Conservation (phyloP, 2,888 invertebrate genomes). For the Proisotoma minuta region DNA sequence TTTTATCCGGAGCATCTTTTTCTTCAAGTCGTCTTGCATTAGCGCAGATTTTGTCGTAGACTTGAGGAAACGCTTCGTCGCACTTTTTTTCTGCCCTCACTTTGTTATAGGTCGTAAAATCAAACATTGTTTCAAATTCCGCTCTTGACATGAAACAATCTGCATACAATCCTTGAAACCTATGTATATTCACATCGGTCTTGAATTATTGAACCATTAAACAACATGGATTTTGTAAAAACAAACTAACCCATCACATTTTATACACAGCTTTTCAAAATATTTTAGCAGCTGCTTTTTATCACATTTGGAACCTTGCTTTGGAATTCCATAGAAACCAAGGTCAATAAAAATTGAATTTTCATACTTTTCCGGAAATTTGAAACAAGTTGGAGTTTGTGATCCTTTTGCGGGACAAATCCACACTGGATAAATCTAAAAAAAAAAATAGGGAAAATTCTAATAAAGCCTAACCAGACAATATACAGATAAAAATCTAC, state of each 20-base stretch:
- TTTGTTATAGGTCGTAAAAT: slow-evolving; percentile 54
- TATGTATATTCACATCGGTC: neutral
- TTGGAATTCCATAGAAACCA: neutral
- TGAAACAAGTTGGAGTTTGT: neutral
- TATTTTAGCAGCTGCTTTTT: neutral
- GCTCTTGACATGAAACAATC: slow-evolving; percentile 55
- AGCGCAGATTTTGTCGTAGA: slow-evolving; percentile 54
- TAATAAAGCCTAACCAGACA: no score
- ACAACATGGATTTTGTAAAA: neutral
- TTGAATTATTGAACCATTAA: neutral
- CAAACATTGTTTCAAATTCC: slow-evolving; percentile 57
- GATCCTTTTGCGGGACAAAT: neutral
- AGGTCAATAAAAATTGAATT: neutral
- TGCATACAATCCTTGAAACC: slow-evolving; percentile 58
- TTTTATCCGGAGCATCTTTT: neutral
- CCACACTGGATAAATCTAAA: neutral
- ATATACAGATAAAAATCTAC: no score
- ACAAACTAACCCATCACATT: neutral
- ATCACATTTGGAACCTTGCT: neutral
- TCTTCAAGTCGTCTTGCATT: slow-evolving; percentile 29
- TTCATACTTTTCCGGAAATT: neutral
- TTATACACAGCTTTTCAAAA: neutral
- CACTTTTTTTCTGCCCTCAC: slow-evolving; percentile 51
- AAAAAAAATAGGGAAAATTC: no score
- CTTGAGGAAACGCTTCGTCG: slow-evolving; percentile 55